Evolutionary conservation across 2,113 vertebrate species (phyloP), one percentile per base, ranked within the genome.

Genomic region (Pangasianodon hypophthalmus): DNA sequence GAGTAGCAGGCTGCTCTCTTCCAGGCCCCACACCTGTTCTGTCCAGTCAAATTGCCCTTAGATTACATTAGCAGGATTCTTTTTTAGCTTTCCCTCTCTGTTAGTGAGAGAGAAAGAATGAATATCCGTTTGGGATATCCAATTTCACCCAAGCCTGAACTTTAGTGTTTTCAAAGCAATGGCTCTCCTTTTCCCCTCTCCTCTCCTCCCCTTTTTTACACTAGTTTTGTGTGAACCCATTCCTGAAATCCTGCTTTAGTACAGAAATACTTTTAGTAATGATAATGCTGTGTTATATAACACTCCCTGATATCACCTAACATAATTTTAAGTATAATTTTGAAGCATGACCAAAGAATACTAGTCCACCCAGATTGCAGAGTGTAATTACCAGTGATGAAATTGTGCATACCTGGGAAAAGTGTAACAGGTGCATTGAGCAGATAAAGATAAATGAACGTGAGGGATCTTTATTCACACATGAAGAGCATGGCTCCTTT

Each of bases 11-110:
- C 58, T 88, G 69, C 83, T 84, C 75, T 92, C 87, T 81, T 90
- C 54, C 87, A 90, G 91, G 90, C 88, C 80, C 80, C 86, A 81
- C 90, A 87, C 90, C 79, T 86, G 89, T 88, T 82, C 77, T 88
- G 89, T 93, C 87, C 91, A 90, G 87, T 88, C 88, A 91, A 91
- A 91, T 91, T 91, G 89, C 85, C 92, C 92, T 92, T 91, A 91
- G 92, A 93, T 93, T 91, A 92, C 91, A 93, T 92, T 91, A 92
- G 87, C 81, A 73, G 85, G 88, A 85, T 85, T 89, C 88, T 91
- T 84, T 52, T 85, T 87, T 75, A 83, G 88, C 86, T 81, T 62
- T 87, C 91, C 56, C 50, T 54, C 21, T 88, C 88, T 89, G 37
- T 87, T 88, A 84, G 84, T 71, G 84, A 48, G 60, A 82, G 58